phyloP scores from a whole-genome alignment of 2,113 vertebrate species.

The Pachyramphus minor region DNA sequence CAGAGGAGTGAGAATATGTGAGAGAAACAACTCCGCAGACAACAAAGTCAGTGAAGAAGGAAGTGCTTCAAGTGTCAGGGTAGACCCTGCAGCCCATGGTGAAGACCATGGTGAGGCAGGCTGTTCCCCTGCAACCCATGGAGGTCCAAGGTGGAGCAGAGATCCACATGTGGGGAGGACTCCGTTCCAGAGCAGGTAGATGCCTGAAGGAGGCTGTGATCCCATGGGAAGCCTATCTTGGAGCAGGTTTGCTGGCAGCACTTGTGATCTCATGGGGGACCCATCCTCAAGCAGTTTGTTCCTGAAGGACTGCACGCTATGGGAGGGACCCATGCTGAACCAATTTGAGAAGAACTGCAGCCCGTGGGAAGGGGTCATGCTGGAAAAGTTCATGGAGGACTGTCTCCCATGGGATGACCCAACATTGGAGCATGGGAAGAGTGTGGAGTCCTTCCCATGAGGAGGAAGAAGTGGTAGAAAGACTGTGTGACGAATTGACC shows the following conservation, averaged over 20 bases:
- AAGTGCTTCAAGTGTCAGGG: rapidly evolving
- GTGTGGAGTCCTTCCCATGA: background rate
- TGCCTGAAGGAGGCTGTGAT: background rate
- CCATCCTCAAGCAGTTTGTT: background rate
- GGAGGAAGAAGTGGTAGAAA: rapidly evolving
- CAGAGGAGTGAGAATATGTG: background rate
- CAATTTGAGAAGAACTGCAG: background rate
- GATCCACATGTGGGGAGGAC: background rate
- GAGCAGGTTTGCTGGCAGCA: background rate
- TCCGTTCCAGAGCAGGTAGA: background rate
- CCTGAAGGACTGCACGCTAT: background rate
- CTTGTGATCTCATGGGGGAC: background rate
- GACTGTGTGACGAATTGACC: background rate
- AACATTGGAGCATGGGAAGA: background rate
- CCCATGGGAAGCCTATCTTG: rapidly evolving
- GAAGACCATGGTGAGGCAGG: background rate
- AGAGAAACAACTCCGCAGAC: background rate
- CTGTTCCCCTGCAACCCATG: background rate
- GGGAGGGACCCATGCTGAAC: background rate
- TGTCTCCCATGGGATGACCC: background rate
- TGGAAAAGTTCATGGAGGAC: background rate
- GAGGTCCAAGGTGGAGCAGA: background rate
- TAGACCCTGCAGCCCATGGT: background rate
- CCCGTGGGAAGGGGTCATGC: background rate
- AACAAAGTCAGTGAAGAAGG: background rate